A percentile compares a stretch with the other conserved stretches of the same genome.
Evolutionary conservation across 2,888 invertebrate genomes (phyloP).

Genomic region (Calliphora vomitoria): DNA sequence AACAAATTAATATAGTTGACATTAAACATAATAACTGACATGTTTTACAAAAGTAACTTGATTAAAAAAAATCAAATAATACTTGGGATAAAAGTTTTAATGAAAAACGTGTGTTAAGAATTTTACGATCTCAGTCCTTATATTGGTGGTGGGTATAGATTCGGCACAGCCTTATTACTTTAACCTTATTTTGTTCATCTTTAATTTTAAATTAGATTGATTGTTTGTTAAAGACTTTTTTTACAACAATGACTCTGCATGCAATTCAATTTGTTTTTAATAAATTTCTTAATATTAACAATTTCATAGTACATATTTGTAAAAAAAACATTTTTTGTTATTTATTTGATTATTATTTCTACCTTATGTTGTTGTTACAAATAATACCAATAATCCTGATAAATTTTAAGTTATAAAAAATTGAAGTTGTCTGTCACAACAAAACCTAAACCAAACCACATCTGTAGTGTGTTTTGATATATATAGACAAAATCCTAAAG

Average conservation of each 20-base stretch:
- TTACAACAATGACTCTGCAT: neutral
- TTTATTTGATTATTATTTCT: neutral
- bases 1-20: no score
- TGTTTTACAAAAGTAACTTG: no score
- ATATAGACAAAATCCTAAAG: neutral
- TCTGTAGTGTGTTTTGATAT: neutral
- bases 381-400: slow-evolving; percentile 5
- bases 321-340: neutral
- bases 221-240: neutral
- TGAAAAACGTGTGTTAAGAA: no score
- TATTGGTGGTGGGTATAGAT: no score
- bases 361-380: neutral
- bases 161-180: no score
- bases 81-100: no score
- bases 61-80: no score
- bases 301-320: neutral
- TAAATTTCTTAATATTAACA: slow-evolving; percentile 4
- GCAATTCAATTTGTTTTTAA: neutral
- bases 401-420: neutral
- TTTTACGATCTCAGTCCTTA: no score
- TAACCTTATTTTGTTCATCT: no score
- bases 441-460: slow-evolving; percentile 14
- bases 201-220: neutral
- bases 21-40: no score
- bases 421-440: slow-evolving; percentile 3